Base-by-base conservation (phyloP, 2,888 invertebrate genomes). In the Nemotelus pantherinus region DNA sequence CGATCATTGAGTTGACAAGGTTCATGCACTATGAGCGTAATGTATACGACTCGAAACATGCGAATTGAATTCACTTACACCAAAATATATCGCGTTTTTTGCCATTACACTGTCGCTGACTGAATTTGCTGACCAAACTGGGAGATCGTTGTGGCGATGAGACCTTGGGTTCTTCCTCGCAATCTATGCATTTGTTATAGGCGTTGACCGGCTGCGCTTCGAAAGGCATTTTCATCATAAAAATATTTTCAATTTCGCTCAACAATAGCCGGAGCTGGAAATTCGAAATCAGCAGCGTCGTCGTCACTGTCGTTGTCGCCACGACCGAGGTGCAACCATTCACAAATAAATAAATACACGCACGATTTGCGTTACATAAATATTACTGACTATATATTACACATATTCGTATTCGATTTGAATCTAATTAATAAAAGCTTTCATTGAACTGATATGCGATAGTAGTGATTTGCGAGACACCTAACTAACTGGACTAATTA, bases 1-100 rank as follows among this genome's bases (percentile, higher is more conserved):
- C 25, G 25, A 25, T 25, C 25, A 25, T 25, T 25, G 25, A 25
- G 25, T 25, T 25, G 25, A 25, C 25, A 25, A 25, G 25, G 25
- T 25, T 25, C 25, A 25, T 25, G 25, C 25, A 47, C 7, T 60
- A 58, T 25, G 7, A 39, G 47, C 10, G 57, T 47, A 6, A 44
- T 10, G 67, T 7, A 50, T 39, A 25, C n/a, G 67, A 63, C 43
- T 53, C 10, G 53, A 53, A 53, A 43, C n/a, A 41, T 41, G 43
- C n/a, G n/a, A 67, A 48, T 67, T 50, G 50, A 25, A n/a, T 39
- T 45, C 47, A 74, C 80, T 81, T 81, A 81, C 81, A 77, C 78
- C 79, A 79, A 71, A 78, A 80, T 60, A 80, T 74, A 68, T 80
- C 79, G 64, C 76, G 79, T 50, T 47, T 77, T 77, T 79, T 78